Base-by-base conservation (phyloP, 2,888 invertebrate species). In the Hermaeophaga mercurialis region DNA sequence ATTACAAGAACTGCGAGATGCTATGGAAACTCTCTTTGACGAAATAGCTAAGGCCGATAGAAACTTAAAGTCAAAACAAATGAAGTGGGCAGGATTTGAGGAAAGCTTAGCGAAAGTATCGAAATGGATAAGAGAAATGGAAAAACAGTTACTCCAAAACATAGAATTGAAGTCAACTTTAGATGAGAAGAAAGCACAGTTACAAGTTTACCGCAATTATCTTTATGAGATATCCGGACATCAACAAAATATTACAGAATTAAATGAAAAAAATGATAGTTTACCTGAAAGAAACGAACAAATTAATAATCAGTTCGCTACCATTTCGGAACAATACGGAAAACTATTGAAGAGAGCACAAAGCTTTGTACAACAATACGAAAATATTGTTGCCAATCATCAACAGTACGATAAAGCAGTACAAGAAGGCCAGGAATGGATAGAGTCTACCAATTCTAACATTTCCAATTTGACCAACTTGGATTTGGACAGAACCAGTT, bases 101-200 rank as follows among this genome's bases (percentile, higher is more conserved):
- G 94, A 95, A 69, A 87, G 89, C 64, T 84, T 90, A 9, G 89
- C 90, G 53, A 84, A 82, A 36, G 85, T 96, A 18, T 84, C 88
- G 67, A 81, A 82, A 48, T 96, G 96, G 96, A 74, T 96, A 52
- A 82, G 84, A 34, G 82, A 84, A 49, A 85, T 89, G 5, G 91
- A 93, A 71, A 83, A 84, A 58, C 85, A 89, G 65, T 77, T 96
- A 17, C 88, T 90, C 0, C 82, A 84, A 49, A 90, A 94, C 65
- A 85, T 94, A 33, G 89, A 91, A 72, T 75, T 93, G 2, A 91
- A 89, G 71, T 87, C 91, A 0, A 94, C 92, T 0, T 79, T 96
- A 57, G 95, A 96, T 76, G 96, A 96, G 74, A 96, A 96, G 77
- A 87, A 92, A 58, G 88, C 87, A 34, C 94, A 95, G 75, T 79